A percentile compares a stretch with the other conserved stretches of the same genome.
phyloP scores from a whole-genome alignment of 2,888 invertebrate species.

The Iphiclides podalirius region DNA sequence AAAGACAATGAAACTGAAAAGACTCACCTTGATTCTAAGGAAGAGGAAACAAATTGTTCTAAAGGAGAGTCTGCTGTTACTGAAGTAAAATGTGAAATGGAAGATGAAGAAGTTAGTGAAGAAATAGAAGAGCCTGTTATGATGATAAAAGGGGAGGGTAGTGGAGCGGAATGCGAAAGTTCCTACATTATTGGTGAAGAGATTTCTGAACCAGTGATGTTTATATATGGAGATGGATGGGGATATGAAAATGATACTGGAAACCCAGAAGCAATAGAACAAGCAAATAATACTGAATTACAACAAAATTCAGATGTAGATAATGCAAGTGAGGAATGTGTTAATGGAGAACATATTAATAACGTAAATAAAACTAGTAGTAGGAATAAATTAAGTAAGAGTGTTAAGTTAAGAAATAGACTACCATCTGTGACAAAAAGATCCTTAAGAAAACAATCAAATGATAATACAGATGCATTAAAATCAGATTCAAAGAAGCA shows the following conservation, averaged over 20 bases:
- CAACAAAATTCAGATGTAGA: constrained; percentile 50
- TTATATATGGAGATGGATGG: constrained; percentile 85
- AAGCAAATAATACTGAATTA: constrained; percentile 42
- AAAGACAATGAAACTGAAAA: constrained; percentile 33
- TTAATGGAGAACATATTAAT: constrained; percentile 60
- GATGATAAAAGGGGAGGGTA: constrained; percentile 85
- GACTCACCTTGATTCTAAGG: constrained; percentile 23
- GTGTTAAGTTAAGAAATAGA: constrained; percentile 50
- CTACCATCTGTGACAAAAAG: constrained; percentile 53
- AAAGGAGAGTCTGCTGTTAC: constrained; percentile 28
- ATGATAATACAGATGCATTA: constrained; percentile 54
- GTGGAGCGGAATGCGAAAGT: constrained; percentile 83
- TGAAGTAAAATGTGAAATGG: constrained; percentile 17
- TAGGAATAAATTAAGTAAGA: constrained; percentile 53
- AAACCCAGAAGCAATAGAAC: constrained; percentile 74
- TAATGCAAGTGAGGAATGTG: constrained; percentile 55
- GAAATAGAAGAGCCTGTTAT: constrained; percentile 87
- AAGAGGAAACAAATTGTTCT: constrained; percentile 21
- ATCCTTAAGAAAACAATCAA: constrained; percentile 63
- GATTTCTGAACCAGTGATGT: constrained; percentile 86
- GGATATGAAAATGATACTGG: constrained; percentile 88
- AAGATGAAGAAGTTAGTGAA: constrained; percentile 68
- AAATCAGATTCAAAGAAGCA: constrained; percentile 68
- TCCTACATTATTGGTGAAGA: constrained; percentile 82
- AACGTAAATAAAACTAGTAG: constrained; percentile 48